phyloP scores from a whole-genome alignment of 1,140 invertebrate species.

The Cherax destructor region DNA sequence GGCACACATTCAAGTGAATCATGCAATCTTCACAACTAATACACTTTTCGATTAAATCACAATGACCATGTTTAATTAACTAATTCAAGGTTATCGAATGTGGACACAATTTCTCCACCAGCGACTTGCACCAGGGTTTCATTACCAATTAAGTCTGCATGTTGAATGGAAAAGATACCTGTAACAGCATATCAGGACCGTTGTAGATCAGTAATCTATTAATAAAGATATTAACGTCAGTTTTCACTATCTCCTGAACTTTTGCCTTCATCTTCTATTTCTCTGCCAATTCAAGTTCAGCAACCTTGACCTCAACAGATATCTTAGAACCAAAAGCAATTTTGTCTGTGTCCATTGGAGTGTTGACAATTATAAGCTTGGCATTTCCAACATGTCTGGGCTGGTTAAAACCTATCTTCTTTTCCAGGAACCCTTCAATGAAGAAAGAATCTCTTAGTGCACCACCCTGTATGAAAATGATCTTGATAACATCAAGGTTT shows the following conservation, averaged over 20 bases:
- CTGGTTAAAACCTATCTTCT: slow-evolving; percentile 94
- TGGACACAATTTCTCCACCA: slow-evolving; percentile 98
- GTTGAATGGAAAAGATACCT: slow-evolving; percentile 99
- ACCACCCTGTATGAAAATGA: slow-evolving; percentile 94
- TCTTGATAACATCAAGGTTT: slow-evolving; percentile 96
- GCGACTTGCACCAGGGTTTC: slow-evolving; percentile 97
- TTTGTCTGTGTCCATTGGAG: slow-evolving; percentile 99
- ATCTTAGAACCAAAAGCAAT: slow-evolving; percentile 99
- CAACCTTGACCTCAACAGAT: slow-evolving; percentile 96
- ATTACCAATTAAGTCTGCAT: slow-evolving; percentile 99
- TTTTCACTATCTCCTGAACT: slow-evolving; percentile 96
- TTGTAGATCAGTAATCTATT: slow-evolving; percentile 99
- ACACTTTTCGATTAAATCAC: too few species aligned
- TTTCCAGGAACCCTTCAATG: slow-evolving; percentile 98
- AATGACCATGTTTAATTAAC: too few species aligned
- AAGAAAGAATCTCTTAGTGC: slow-evolving; percentile 95
- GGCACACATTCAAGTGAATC: too few species aligned
- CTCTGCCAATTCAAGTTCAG: slow-evolving; percentile 97
- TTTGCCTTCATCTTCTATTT: slow-evolving; percentile 99
- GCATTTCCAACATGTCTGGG: slow-evolving; percentile 94
- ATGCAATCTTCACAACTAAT: too few species aligned
- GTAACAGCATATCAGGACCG: slow-evolving; percentile 99
- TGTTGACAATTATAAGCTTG: slow-evolving; percentile 99
- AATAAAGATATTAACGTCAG: slow-evolving; percentile 99
- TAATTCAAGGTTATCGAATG: too few species aligned